These are phyloP conservation scores for Macaca mulatta DNA, from an alignment of 2,113 vertebrate species.

Conservation along the genomic window DNA sequence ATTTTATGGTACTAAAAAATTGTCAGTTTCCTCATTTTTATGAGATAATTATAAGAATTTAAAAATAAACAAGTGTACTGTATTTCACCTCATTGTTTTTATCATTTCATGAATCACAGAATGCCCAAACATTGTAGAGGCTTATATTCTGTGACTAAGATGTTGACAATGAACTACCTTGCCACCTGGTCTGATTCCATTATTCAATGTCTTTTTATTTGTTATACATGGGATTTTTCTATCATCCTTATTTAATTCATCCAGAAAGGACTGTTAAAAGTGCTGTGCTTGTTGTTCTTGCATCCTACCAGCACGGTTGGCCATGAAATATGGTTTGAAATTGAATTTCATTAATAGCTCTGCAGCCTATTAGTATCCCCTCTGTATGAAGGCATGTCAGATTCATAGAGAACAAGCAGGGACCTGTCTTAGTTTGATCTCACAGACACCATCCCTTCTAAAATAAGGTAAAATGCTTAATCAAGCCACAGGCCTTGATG, in stretches of 20 bases:
- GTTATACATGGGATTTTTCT: slow-evolving; percentile 53
- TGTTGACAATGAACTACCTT: slow-evolving; percentile 64
- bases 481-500: slow-evolving; percentile 65
- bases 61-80: neutral
- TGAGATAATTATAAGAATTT: neutral
- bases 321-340: slow-evolving; percentile 45
- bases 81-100: neutral
- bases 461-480: slow-evolving; percentile 67
- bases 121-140: neutral
- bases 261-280: slow-evolving; percentile 46
- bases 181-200: neutral
- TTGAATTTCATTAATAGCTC: slow-evolving; percentile 67
- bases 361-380: slow-evolving; percentile 41
- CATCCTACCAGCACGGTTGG: slow-evolving; percentile 14
- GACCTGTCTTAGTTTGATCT: slow-evolving; percentile 62
- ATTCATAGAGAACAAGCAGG: slow-evolving; percentile 57
- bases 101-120: slow-evolving; percentile 19
- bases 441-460: slow-evolving; percentile 39
- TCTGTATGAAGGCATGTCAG: slow-evolving; percentile 18
- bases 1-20: neutral
- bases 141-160: neutral
- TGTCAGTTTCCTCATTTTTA: neutral
- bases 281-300: slow-evolving; percentile 65
- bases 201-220: slow-evolving; percentile 60
- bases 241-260: slow-evolving; percentile 59